Base-by-base conservation (phyloP, 2,113 vertebrate genomes). In the Fregetta grallaria region DNA sequence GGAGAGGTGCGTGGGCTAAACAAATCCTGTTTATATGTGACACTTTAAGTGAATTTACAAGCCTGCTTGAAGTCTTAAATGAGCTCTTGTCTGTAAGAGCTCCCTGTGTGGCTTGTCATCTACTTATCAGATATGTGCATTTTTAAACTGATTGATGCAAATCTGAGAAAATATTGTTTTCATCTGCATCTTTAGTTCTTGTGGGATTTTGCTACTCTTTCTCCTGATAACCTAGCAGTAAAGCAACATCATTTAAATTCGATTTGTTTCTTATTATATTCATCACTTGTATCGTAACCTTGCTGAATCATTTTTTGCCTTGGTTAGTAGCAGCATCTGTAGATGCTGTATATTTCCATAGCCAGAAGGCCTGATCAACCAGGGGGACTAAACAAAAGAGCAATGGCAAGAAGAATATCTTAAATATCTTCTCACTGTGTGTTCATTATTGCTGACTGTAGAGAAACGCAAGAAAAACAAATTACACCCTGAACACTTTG, bases 281-380 rank as follows among this genome's bases (percentile, higher is more conserved):
- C 13, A 47, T 67, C 26, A 30, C 9, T 90, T 45, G 1, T 44
- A 15, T 0, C 0, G 1, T 49, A 76, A 81, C 15, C 45, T 74
- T 17, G 21, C 32, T 34, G 25, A 68, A 50, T 36, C 6, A 11
- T 56, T 67, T 90, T 88, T 91, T 72, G 7, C 40, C 13, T 30
- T 58, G 16, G 6, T 78, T 85, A 61, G 30, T 44, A 61, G 4
- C 21, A 72, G 7, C 3, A 52, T 36, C 11, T 0, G 0, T 70
- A 56, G 21, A 15, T 53, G 9, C 0, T 34, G 5, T 81, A 1
- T 66, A 26, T 88, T 82, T 83, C 52, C 38, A 13, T 27, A 78
- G 27, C 13, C 6, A 9, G 44, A 50, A 74, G 63, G 21, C 8
- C 26, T 78, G n/a, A 74, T 11, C 8, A 77, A 36, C 12, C 8